phyloP scores from a whole-genome alignment of 1,140 invertebrate genomes.

The Lepidostoma basale region DNA sequence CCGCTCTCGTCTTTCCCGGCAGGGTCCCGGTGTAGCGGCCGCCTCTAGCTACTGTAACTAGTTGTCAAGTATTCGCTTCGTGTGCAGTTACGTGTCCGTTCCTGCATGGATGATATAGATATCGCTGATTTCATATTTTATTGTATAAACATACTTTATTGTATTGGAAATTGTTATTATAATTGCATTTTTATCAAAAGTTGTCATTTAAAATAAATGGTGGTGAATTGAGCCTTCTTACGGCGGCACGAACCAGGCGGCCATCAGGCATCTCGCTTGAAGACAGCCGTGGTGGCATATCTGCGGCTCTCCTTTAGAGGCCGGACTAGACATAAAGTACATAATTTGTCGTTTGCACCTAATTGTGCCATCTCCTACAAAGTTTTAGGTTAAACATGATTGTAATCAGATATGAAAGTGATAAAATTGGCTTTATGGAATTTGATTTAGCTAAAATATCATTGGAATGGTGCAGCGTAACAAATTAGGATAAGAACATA shows the following conservation, averaged over 20 bases:
- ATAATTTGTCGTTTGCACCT: conserved; percentile 43
- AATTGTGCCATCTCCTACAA: conserved; percentile 45
- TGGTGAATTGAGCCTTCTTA: conserved; percentile 39
- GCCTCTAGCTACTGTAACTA: conserved; percentile 44
- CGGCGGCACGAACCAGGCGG: background rate
- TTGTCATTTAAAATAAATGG: conserved; percentile 39
- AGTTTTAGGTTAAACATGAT: conserved; percentile 44
- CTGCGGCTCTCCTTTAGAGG: conserved; percentile 9
- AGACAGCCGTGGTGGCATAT: conserved; percentile 7
- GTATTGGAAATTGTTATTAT: conserved; percentile 34
- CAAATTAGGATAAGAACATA: conserved; percentile 44
- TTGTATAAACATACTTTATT: conserved; percentile 39
- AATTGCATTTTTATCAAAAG: conserved; percentile 36
- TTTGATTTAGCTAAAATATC: conserved; percentile 46
- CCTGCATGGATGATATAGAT: conserved; percentile 43
- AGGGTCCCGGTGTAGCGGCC: conserved; percentile 34
- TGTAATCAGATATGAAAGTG: conserved; percentile 44
- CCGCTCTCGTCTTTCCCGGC: conserved; percentile 29
- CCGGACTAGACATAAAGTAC: conserved; percentile 21
- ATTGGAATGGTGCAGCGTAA: conserved; percentile 45
- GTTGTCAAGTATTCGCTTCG: conserved; percentile 44
- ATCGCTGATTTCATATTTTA: conserved; percentile 46
- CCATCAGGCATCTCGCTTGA: background rate
- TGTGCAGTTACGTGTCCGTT: conserved; percentile 37
- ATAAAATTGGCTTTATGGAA: conserved; percentile 47